A percentile compares a stretch with the other conserved stretches of the same genome.
These are phyloP conservation scores for Cassiopea andromeda DNA, from an alignment of 30 jellyfish, hydroid and myxozoan genomes.

Conservation along the genomic window DNA sequence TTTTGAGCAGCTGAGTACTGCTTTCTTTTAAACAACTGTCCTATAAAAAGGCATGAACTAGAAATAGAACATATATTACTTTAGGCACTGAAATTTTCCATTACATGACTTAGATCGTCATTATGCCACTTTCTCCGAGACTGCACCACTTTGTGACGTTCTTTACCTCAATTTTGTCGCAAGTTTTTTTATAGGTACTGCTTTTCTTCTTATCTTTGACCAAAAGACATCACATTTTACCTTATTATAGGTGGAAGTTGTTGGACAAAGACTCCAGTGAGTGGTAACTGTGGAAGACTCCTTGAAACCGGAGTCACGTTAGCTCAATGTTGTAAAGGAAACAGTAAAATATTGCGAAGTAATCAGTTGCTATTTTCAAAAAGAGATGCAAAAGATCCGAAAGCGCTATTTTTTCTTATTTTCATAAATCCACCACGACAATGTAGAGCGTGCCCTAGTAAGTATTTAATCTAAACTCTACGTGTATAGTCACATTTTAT, in stretches of 20 bases:
- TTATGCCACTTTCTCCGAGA: no score
- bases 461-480: neutral
- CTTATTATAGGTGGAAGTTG: conserved; percentile 67
- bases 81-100: no score
- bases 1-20: no score
- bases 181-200: neutral
- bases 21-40: no score
- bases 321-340: conserved; percentile 58
- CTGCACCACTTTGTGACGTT: no score
- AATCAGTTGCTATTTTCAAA: conserved; percentile 51
- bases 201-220: neutral
- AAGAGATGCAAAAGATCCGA: conserved; percentile 54
- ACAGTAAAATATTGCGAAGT: neutral
- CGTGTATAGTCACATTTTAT: no score
- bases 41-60: no score
- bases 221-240: neutral
- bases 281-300: conserved; percentile 42
- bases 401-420: conserved; percentile 40
- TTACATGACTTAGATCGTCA: no score
- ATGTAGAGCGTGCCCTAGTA: conserved; percentile 69
- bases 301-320: conserved; percentile 36
- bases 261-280: conserved; percentile 40
- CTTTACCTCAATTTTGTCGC: no score
- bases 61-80: no score
- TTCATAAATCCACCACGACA: conserved; percentile 35